These are phyloP conservation scores for Alces alces DNA, from an alignment of 2,113 vertebrate species.

Conservation along the genomic window DNA sequence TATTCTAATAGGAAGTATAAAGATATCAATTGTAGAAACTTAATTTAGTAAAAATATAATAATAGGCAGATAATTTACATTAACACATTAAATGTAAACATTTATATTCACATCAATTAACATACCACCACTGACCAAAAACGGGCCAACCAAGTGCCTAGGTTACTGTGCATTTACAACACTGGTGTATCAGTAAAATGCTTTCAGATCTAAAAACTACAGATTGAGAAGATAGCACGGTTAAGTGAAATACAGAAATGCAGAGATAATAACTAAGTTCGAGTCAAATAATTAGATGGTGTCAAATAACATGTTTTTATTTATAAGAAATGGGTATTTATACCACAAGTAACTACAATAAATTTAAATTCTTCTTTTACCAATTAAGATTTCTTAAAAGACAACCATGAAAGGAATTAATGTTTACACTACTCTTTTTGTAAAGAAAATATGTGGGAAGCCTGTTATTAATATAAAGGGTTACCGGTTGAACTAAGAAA, in stretches of 20 bases:
- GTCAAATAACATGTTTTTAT: background rate
- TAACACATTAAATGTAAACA: background rate
- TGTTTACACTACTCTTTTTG: background rate
- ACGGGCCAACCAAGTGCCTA: background rate
- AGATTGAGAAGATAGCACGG: background rate
- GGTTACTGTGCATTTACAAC: background rate
- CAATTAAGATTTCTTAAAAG: constrained; percentile 9
- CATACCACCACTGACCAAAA: background rate
- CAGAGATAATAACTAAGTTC: background rate
- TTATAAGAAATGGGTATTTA: background rate
- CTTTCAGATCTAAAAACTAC: background rate
- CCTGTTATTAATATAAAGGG: background rate
- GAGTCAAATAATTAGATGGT: background rate
- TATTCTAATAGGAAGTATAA: background rate
- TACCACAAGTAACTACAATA: background rate
- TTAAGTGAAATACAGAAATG: background rate
- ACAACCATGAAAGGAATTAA: background rate
- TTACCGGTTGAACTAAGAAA: background rate
- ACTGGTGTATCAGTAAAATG: background rate
- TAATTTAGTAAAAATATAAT: background rate
- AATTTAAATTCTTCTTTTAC: constrained; percentile 2
- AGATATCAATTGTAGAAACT: background rate
- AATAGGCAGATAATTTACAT: background rate
- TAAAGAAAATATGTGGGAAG: background rate
- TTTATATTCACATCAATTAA: background rate